phyloP scores from a whole-genome alignment of 1,140 invertebrate genomes.

The Lithobius niger region DNA sequence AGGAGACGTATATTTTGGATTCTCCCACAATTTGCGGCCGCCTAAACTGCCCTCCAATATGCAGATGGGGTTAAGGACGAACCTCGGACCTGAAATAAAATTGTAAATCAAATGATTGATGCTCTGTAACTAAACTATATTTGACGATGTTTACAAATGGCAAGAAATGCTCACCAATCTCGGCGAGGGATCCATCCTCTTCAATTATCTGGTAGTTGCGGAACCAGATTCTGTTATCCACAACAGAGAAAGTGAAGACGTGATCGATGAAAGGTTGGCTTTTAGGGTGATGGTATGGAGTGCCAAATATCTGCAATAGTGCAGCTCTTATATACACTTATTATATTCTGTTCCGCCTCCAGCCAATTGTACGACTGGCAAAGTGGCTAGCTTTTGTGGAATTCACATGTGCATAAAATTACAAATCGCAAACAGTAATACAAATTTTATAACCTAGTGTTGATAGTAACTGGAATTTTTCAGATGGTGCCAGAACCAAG shows the following conservation, averaged over 20 bases:
- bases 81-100: constrained; percentile 57
- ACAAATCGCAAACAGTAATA: too few species aligned
- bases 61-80: constrained; percentile 89
- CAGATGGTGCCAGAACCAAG: too few species aligned
- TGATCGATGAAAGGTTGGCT: constrained; percentile 99
- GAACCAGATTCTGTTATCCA: constrained; percentile 96
- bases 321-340: too few species aligned
- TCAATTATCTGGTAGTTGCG: constrained; percentile 96
- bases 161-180: constrained; percentile 72
- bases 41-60: constrained; percentile 90
- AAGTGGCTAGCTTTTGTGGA: too few species aligned
- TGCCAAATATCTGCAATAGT: constrained; percentile 83
- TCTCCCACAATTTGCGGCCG: constrained; percentile 83
- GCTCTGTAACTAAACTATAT: too few species aligned
- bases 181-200: constrained; percentile 84
- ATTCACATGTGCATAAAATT: too few species aligned
- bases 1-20: constrained; percentile 82
- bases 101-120: too few species aligned
- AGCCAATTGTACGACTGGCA: too few species aligned
- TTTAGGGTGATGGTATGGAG: constrained; percentile 93
- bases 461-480: too few species aligned
- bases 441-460: too few species aligned
- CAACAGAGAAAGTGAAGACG: constrained; percentile 80
- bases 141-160: too few species aligned
- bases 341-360: too few species aligned